These are phyloP conservation scores for Erebia palarica DNA, from an alignment of 2,888 invertebrate species.

Conservation along the genomic window DNA sequence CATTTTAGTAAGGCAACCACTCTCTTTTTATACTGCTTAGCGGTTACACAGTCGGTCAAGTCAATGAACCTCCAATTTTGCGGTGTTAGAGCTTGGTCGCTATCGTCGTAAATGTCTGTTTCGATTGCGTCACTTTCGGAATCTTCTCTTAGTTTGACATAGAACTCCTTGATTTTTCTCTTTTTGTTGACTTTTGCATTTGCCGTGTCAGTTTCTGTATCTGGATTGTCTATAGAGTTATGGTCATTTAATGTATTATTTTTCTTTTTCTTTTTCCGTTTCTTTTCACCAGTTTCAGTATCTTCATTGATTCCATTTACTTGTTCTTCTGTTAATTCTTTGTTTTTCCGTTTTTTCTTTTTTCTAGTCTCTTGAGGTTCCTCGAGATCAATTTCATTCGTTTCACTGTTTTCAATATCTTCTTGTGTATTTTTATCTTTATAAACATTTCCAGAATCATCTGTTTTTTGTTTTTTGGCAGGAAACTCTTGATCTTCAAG, in stretches of 20 bases:
- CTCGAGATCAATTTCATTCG: constrained; percentile 21
- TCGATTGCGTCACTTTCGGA: constrained; percentile 67
- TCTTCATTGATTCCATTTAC: constrained; percentile 20
- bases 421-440: constrained; percentile 33
- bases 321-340: constrained; percentile 15
- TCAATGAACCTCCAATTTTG: constrained; percentile 62
- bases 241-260: constrained; percentile 32
- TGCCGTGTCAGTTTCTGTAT: constrained; percentile 23
- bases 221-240: constrained; percentile 33
- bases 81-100: constrained; percentile 54
- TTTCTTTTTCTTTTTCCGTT: constrained; percentile 33
- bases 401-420: constrained; percentile 24
- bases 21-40: constrained; percentile 59
- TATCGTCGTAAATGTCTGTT: constrained; percentile 61
- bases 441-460: constrained; percentile 13
- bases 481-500: constrained; percentile 23
- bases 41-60: constrained; percentile 57
- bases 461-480: constrained; percentile 28
- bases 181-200: constrained; percentile 25
- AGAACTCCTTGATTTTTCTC: background rate
- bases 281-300: constrained; percentile 38
- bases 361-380: constrained; percentile 22
- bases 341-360: constrained; percentile 34
- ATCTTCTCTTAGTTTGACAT: constrained; percentile 31
- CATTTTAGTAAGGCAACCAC: constrained; percentile 55